Evolutionary conservation across 2,888 invertebrate genomes (phyloP), one percentile per base, ranked within the genome.

Genomic region (Orthosia incerta): DNA sequence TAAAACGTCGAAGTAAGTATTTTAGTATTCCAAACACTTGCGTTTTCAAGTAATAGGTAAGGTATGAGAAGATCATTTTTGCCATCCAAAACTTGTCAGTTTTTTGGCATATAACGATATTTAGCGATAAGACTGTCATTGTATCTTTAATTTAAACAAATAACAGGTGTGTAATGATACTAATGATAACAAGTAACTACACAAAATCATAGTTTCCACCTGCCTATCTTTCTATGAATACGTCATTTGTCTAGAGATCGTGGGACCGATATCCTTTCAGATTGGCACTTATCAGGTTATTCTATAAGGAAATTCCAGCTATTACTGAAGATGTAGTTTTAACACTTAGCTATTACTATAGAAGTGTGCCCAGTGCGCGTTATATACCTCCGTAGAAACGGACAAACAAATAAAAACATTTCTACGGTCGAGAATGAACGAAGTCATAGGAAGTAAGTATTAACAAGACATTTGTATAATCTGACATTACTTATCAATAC

Each of bases 221-320:
- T 55, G 61, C 51, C 51, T 61, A 75, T 51, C 2, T 55, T 61
- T 18, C 26, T 31, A 46, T 31, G n/a, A 51, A 15, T 26, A 15
- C 20, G 45, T 72, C 15, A 51, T 12, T 15, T 26, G 75, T 72
- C 26, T 75, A 46, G 26, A 18, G 45, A 74, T 45, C 15, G 15
- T 7, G 11, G 12, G 15, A 20, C 15, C 26, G 71, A 59, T 59
- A 59, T 7, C 13, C 9, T 26, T 53, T 20, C 5, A 9, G 16
- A 59, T 3, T 20, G 20, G 7, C 31, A 31, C 31, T 31, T 31
- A 31, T 31, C 31, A 39, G 39, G 9, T 39, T 39, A 7, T 39
- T 9, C 39, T 39, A 39, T 39, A 39, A 39, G 39, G 39, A 39
- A 7, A 39, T 39, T 39, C 9, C 39, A 39, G 39, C 39, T 39